Base-by-base conservation (phyloP, 2,888 invertebrate genomes). In the Noctuana brunneofusca region DNA sequence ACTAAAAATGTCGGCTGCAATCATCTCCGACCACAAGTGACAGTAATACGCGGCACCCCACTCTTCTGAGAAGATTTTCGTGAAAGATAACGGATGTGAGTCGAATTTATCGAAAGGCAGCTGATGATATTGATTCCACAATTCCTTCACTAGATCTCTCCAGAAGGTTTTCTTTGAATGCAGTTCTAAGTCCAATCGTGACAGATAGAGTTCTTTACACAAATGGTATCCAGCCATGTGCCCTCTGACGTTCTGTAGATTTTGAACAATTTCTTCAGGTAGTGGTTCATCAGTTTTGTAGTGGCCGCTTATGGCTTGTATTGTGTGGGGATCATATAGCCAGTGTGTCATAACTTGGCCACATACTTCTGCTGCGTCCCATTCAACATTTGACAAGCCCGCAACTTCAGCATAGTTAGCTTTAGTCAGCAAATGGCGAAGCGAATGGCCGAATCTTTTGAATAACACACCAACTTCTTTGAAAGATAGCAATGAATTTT, bases 1-100 rank as follows among this genome's bases (percentile, higher is more conserved):
- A 78, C 95, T 95, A 79, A 95, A 97, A 32, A 96, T 93, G 83
- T 99, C 98, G 0, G 98, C 97, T 0, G 98, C 98, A 54, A 98
- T 93, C 93, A 98, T 95, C 76, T 93, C 93, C 1, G 98, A 95
- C 97, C 98, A 98, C 14, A 97, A 81, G 75, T 95, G 93, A 59
- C 96, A 94, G 80, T 96, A 99, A 79, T 97, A 97, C 0, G 97
- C 96, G 0, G 97, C 97, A 0, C 94, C 95, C 94, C 95, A 96
- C 72, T 96, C 95, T 65, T 96, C 96, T 6, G 94, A 94, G 75
- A 98, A 95, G 65, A 98, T 96, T 67, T 95, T 94, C 0, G 94
- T 93, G 81, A 98, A 96, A 0, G 97, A 96, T 72, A 97, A 96
- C 0, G 97, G 96, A 79, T 97, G 97, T 4, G 95, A 94, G 78